A percentile compares a stretch with the other conserved stretches of the same genome.
Conservation (phyloP, 1,140 invertebrate species). For the Papilio xuthus region DNA sequence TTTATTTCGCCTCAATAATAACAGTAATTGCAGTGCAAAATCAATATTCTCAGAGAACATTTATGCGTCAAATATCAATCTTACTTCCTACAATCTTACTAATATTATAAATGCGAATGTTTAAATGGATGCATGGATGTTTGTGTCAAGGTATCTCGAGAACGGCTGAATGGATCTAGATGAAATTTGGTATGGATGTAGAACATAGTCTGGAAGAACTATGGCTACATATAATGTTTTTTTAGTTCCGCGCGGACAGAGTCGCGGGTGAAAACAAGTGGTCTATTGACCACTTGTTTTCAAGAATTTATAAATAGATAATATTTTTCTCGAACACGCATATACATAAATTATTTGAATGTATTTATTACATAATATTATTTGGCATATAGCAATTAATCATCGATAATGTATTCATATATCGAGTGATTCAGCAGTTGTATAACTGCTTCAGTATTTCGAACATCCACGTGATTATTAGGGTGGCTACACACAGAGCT, state of each 20-base stretch:
- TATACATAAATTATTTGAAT: background rate
- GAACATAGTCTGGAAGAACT: no score
- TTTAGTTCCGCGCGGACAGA: no score
- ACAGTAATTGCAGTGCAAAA: background rate
- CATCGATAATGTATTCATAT: background rate
- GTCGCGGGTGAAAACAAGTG: no score
- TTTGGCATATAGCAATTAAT: background rate
- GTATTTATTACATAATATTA: background rate
- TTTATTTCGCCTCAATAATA: background rate
- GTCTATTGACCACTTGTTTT: no score
- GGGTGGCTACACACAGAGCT: background rate
- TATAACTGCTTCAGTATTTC: background rate
- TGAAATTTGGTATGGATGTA: no score
- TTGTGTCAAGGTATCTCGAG: no score
- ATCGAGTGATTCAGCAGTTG: background rate
- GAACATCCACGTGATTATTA: background rate
- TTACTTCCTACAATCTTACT: no score
- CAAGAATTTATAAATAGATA: background rate
- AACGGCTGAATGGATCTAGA: no score
- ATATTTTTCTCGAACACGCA: background rate
- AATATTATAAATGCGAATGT: no score
- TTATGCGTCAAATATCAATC: no score
- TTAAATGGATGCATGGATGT: no score
- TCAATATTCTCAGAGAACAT: background rate
- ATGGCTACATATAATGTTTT: no score